These are phyloP conservation scores for Telmatochromis sp. DNA, from an alignment of 2,113 vertebrate genomes.

Conservation along the genomic window DNA sequence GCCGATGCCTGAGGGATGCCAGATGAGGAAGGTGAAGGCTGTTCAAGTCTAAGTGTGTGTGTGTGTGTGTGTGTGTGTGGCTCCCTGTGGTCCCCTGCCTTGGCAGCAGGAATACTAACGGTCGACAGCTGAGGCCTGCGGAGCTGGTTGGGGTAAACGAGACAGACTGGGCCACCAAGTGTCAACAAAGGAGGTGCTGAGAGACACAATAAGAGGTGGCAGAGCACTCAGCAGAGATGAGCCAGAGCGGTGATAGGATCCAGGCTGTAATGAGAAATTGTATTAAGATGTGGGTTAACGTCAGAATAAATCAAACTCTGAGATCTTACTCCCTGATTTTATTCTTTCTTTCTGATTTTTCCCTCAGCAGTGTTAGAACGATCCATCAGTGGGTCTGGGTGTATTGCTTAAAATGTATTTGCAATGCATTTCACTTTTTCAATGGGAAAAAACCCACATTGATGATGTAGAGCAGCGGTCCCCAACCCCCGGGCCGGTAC, in stretches of 20 bases:
- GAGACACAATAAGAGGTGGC: background rate
- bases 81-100: conserved; percentile 24
- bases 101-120: conserved; percentile 43
- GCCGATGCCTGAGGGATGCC: conserved; percentile 30
- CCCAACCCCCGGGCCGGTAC: too few relatives aligned
- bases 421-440: background rate
- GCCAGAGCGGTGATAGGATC: background rate
- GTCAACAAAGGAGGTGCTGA: conserved; percentile 17
- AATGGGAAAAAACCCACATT: background rate
- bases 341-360: background rate
- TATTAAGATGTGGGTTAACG: background rate
- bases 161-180: background rate
- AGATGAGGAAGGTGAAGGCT: conserved; percentile 31
- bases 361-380: background rate
- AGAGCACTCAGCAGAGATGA: background rate
- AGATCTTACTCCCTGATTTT: background rate
- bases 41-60: background rate
- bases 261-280: background rate
- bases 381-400: background rate
- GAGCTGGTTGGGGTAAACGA: background rate
- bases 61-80: background rate
- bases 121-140: conserved; percentile 43
- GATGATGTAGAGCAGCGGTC: background rate
- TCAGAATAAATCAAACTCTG: background rate
- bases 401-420: background rate